Conservation (phyloP, 2,888 invertebrate species). For the Tholera decimalis region DNA sequence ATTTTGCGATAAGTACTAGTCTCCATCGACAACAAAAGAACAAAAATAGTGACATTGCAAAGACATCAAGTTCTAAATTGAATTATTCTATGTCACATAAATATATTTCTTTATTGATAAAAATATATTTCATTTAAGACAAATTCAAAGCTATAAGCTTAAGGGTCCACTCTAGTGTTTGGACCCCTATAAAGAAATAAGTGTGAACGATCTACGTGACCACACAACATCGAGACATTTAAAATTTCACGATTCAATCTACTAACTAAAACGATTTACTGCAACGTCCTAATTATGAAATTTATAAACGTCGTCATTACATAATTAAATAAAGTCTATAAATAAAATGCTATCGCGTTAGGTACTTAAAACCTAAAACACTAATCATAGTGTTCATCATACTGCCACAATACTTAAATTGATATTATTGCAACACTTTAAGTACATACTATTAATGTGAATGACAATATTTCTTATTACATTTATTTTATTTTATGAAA, state of each 20-base stretch:
- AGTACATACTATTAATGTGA: constrained; percentile 73
- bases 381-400: constrained; percentile 66
- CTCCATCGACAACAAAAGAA: constrained; percentile 68
- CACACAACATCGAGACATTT: constrained; percentile 85
- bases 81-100: constrained; percentile 66
- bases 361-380: constrained; percentile 72
- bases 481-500: constrained; percentile 69
- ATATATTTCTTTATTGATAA: constrained; percentile 64
- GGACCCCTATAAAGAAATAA: constrained; percentile 61
- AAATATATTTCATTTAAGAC: constrained; percentile 71
- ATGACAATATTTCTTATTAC: constrained; percentile 60
- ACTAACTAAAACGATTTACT: constrained; percentile 69
- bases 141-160: constrained; percentile 71
- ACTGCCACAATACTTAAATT: constrained; percentile 77
- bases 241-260: constrained; percentile 68
- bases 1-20: constrained; percentile 72
- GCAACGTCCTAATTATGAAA: constrained; percentile 54
- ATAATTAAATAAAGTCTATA: constrained; percentile 65
- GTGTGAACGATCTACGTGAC: constrained; percentile 73
- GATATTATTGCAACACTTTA: constrained; percentile 80
- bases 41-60: constrained; percentile 64
- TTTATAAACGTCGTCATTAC: constrained; percentile 45
- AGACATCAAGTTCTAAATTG: constrained; percentile 69
- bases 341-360: constrained; percentile 78
- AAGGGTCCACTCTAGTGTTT: constrained; percentile 62